phyloP scores from a whole-genome alignment of 2,113 vertebrate species.

The Crotalus tigris region DNA sequence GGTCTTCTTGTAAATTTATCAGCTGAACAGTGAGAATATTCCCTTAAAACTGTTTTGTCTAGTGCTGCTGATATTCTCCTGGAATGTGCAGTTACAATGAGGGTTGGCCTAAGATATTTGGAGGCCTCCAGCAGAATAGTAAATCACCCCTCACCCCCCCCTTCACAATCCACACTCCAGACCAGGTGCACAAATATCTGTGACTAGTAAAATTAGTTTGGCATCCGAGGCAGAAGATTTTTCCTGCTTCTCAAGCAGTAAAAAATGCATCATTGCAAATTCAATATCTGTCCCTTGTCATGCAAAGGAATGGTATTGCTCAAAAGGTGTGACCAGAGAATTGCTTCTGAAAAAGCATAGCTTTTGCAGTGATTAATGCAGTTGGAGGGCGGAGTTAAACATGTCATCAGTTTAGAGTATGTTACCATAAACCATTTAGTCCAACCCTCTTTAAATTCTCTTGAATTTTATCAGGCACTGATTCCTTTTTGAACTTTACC shows the following conservation, averaged over 20 bases:
- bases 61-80: not conserved
- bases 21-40: not conserved
- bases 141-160: not conserved
- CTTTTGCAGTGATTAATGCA: not conserved
- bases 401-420: not conserved
- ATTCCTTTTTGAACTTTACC: not conserved
- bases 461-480: not conserved
- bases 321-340: no score
- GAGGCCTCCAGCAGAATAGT: not conserved
- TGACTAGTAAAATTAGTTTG: not conserved
- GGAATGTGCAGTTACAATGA: not conserved
- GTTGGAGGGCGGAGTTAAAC: not conserved
- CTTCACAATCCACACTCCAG: not conserved
- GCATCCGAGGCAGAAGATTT: not conserved
- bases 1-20: not conserved
- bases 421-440: not conserved
- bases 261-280: not conserved
- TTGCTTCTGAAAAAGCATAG: not conserved
- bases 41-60: not conserved
- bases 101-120: not conserved
- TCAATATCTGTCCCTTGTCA: not conserved
- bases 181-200: not conserved
- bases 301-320: not conserved
- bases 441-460: not conserved
- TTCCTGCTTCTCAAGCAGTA: not conserved